Base-by-base conservation (phyloP, 2,113 vertebrate genomes). In the Rhabdornis inornatus region DNA sequence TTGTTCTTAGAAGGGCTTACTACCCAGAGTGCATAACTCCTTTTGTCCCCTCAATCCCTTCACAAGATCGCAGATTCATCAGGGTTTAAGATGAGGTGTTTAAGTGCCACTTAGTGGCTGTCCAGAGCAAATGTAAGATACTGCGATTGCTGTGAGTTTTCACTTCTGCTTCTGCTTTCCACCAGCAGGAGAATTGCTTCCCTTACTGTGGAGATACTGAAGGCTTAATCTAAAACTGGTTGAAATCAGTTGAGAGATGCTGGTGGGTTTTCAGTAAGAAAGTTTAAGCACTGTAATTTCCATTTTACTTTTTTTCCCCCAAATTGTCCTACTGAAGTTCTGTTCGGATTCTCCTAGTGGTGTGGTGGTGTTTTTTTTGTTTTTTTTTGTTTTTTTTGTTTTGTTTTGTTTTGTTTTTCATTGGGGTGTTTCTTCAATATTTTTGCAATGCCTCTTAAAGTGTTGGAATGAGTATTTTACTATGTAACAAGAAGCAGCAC, bases 41-140 rank as follows among this genome's bases (percentile, higher is more conserved):
- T 56, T 55, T 44, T 27, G 7, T 11, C 5, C 6, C 6, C 13
- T 1, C 7, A 1, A 13, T 8, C 12, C 39, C 24, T 28, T 45
- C n/a, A 2, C 50, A 42, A n/a, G 7, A 23, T 49, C 14, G 7
- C 35, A 40, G 61, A 15, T 39, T 89, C 33, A 21, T n/a, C 37
- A 2, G 10, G 21, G n/a, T 69, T 65, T 35, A 42, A 82, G 75
- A 75, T 28, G 47, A 95, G 39, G 89, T 45, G 18, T 86, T 96
- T 37, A 94, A 89, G 89, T 95, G 95, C 92, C 90, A 89, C 93
- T 91, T 88, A 77, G 94, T 68, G 91, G 96, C 37, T 91, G 83
- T 69, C 44, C 22, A 0, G 42, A 69, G 90, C 31, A 95, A 94
- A 90, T 74, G 92, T 87, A 53, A 78, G 79, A 61, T 35, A 14